phyloP scores from a whole-genome alignment of 2,888 invertebrate species.

The Hypsopygia costalis region DNA sequence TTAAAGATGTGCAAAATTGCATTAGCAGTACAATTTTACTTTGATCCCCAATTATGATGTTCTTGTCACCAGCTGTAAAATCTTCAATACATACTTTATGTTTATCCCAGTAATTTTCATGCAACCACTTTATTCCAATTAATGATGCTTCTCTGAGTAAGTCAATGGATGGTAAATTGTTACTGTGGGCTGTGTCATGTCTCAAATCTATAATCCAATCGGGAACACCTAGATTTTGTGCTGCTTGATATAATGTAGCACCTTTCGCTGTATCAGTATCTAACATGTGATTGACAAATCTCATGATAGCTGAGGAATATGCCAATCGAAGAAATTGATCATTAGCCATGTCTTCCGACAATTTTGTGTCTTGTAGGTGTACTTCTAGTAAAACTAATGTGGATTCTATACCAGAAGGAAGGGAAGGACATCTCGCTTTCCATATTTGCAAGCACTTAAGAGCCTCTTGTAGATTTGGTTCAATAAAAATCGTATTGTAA shows the following conservation, averaged over 20 bases:
- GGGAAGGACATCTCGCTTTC: slow-evolving; percentile 77
- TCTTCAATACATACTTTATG: slow-evolving; percentile 74
- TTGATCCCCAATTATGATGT: slow-evolving; percentile 33
- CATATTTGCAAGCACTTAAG: slow-evolving; percentile 74
- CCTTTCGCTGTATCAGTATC: slow-evolving; percentile 76
- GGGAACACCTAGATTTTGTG: slow-evolving; percentile 84
- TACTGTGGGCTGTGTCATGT: slow-evolving; percentile 88
- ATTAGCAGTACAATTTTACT: slow-evolving; percentile 50
- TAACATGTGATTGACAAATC: slow-evolving; percentile 83
- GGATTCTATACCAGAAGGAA: slow-evolving; percentile 82
- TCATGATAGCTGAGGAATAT: slow-evolving; percentile 83
- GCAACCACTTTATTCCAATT: slow-evolving; percentile 85
- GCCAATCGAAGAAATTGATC: slow-evolving; percentile 77
- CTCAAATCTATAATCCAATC: slow-evolving; percentile 89
- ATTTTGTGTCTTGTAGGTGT: slow-evolving; percentile 49
- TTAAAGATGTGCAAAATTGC: slow-evolving; percentile 57
- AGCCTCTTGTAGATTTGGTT: slow-evolving; percentile 54
- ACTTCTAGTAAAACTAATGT: slow-evolving; percentile 80
- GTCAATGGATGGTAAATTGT: slow-evolving; percentile 82
- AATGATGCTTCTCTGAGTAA: slow-evolving; percentile 82
- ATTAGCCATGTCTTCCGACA: slow-evolving; percentile 32
- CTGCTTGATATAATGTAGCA: slow-evolving; percentile 78
- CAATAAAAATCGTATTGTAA: slow-evolving; percentile 63
- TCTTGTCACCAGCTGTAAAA: slow-evolving; percentile 45
- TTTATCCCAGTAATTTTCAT: slow-evolving; percentile 83